Percentiles rank a stretch among this genome's conserved stretches.
phyloP scores from a whole-genome alignment of 2,113 vertebrate species.

The Bettongia penicillata region DNA sequence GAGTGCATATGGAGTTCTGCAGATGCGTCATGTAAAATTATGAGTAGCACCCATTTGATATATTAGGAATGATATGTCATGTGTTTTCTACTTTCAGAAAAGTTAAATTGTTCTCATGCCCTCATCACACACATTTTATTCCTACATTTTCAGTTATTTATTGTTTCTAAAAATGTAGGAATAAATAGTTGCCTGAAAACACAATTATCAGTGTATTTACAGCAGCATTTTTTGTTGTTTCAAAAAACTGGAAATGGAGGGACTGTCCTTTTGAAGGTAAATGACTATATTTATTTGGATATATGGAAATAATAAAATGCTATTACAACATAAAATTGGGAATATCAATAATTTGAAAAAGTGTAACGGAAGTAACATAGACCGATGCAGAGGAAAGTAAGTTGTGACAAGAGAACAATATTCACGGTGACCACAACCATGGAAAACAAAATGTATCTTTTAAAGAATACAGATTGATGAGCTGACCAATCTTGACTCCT shows the following conservation, averaged over 20 bases:
- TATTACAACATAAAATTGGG: not conserved
- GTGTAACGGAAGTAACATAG: no score
- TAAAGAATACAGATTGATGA: not conserved
- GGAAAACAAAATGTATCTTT: not conserved
- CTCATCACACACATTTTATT: not conserved
- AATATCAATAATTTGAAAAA: not conserved
- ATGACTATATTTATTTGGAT: not conserved
- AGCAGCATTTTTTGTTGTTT: not conserved
- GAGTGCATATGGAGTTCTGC: not conserved
- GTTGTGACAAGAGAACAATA: not conserved
- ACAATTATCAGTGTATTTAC: not conserved
- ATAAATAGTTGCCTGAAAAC: not conserved
- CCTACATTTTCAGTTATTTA: not conserved
- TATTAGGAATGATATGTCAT: not conserved
- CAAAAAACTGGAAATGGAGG: not conserved
- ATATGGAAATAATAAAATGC: not conserved
- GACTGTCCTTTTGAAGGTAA: not conserved
- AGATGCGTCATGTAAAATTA: not conserved
- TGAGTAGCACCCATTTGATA: not conserved
- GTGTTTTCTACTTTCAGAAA: rapidly evolving
- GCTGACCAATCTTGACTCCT: not conserved
- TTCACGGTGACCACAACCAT: not conserved
- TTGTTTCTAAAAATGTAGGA: not conserved
- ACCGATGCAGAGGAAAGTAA: not conserved
- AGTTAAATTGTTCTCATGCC: not conserved